These are phyloP conservation scores for Drosophila persimilis DNA, from an alignment of 1,140 invertebrate genomes.

Conservation along the genomic window DNA sequence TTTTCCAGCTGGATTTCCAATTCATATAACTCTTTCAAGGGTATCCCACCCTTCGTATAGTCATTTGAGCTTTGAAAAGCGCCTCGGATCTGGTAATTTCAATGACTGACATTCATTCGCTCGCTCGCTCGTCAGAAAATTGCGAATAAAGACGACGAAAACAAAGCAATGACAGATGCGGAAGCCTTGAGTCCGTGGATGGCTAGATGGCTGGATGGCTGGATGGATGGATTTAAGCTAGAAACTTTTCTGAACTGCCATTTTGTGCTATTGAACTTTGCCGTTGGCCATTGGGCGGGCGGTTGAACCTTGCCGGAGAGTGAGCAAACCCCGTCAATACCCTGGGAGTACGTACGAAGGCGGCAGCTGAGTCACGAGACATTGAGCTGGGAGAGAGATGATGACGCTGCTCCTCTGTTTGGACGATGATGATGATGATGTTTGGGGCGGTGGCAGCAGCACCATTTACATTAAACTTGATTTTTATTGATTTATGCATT, in stretches of 20 bases:
- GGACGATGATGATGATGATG: constrained; percentile 36
- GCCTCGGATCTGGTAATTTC: constrained; percentile 21
- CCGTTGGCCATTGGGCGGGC: constrained; percentile 21
- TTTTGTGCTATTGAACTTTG: constrained; percentile 71
- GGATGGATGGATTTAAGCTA: constrained; percentile 29
- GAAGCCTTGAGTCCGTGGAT: constrained; percentile 29
- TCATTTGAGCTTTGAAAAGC: constrained; percentile 18
- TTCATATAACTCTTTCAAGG: too few relatives aligned
- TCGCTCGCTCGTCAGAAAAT: constrained; percentile 31
- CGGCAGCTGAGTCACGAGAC: constrained; percentile 26
- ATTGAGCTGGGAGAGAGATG: constrained; percentile 20
- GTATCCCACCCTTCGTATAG: background rate
- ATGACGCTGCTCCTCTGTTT: constrained; percentile 21
- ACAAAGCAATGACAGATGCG: constrained; percentile 44
- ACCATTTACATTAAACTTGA: constrained; percentile 16
- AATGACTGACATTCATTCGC: constrained; percentile 19
- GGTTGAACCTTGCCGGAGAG: constrained; percentile 50
- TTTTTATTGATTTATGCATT: constrained; percentile 54
- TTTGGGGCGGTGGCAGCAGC: constrained; percentile 28
- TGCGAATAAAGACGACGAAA: constrained; percentile 32
- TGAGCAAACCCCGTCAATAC: constrained; percentile 21
- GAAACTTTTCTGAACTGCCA: constrained; percentile 42
- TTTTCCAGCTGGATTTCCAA: background rate
- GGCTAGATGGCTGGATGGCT: background rate
- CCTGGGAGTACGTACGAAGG: constrained; percentile 1